Conservation (phyloP, 2,797 vertebrate genomes). For the Peromyscus nudipes region DNA sequence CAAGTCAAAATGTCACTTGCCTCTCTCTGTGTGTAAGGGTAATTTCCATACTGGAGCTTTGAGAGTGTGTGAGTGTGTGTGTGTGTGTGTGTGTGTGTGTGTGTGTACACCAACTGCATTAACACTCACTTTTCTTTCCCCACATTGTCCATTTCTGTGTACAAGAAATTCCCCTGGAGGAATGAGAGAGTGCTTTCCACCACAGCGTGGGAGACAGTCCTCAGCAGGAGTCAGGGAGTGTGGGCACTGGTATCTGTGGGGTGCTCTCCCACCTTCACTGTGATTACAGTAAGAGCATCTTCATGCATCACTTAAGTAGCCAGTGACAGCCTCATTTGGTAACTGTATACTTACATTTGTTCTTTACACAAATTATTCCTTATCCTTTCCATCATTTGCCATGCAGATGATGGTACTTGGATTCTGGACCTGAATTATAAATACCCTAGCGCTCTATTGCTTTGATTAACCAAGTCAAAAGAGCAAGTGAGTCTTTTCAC, state of each 20-base stretch:
- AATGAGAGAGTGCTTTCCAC: conserved; percentile 23
- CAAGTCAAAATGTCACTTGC: conserved; percentile 46
- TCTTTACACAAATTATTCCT: neutral
- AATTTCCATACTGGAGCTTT: conserved; percentile 63
- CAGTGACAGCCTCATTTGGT: neutral
- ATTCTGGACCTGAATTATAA: conserved; percentile 56
- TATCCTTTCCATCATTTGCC: neutral
- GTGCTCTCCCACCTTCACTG: neutral
- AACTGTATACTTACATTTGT: neutral
- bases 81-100: neutral
- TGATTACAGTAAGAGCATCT: neutral
- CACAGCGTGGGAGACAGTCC: neutral
- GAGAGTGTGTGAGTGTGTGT: neutral
- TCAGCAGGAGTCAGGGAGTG: neutral
- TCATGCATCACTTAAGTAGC: neutral
- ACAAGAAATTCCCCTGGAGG: conserved; percentile 70
- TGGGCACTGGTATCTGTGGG: neutral
- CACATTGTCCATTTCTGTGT: conserved; percentile 4
- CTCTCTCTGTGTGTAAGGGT: conserved; percentile 33
- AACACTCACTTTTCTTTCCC: conserved; percentile 56
- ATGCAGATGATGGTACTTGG: neutral
- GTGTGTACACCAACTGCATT: neutral
- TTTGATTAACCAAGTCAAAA: conserved; percentile 42
- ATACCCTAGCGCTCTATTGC: neutral
- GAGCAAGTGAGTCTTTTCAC: neutral